Evolutionary conservation across 2,888 invertebrate species (phyloP).

Genomic region (Euplagia quadripunctaria): DNA sequence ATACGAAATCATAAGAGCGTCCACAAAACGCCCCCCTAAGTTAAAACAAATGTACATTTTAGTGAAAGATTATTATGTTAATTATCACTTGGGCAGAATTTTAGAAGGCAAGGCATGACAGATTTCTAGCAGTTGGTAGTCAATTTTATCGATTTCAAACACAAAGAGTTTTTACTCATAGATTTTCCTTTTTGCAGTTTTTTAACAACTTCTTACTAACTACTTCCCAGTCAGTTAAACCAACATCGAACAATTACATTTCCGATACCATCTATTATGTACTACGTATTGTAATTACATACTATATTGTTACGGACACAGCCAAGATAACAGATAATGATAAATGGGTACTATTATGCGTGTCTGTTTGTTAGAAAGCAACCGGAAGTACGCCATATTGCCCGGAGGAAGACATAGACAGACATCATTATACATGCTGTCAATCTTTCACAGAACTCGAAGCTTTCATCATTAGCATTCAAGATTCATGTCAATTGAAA

Average conservation of each 20-base stretch:
- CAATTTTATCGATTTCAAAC: not conserved
- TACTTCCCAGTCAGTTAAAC: conserved; percentile 24
- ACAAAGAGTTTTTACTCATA: not conserved
- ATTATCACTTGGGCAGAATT: not conserved
- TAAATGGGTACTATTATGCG: conserved; percentile 46
- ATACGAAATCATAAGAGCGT: not conserved
- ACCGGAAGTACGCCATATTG: conserved; percentile 53
- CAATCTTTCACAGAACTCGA: conserved; percentile 32
- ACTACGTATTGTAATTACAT: conserved; percentile 45
- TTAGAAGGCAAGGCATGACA: not conserved
- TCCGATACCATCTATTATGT: conserved; percentile 34
- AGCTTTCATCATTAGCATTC: conserved; percentile 13
- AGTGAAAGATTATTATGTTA: not conserved
- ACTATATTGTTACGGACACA: conserved; percentile 35
- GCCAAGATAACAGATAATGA: conserved; percentile 35
- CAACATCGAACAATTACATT: conserved; percentile 30
- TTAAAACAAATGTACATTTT: not conserved
- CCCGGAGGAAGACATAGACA: conserved; percentile 45
- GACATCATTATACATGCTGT: conserved; percentile 42
- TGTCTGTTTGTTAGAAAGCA: conserved; percentile 59
- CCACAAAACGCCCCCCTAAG: not conserved
- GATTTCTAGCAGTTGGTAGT: not conserved
- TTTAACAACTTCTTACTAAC: conserved; percentile 21
- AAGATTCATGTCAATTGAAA: not conserved
- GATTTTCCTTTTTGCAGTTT: not conserved